phyloP scores from a whole-genome alignment of 2,888 invertebrate genomes.

The Fragum sueziense region DNA sequence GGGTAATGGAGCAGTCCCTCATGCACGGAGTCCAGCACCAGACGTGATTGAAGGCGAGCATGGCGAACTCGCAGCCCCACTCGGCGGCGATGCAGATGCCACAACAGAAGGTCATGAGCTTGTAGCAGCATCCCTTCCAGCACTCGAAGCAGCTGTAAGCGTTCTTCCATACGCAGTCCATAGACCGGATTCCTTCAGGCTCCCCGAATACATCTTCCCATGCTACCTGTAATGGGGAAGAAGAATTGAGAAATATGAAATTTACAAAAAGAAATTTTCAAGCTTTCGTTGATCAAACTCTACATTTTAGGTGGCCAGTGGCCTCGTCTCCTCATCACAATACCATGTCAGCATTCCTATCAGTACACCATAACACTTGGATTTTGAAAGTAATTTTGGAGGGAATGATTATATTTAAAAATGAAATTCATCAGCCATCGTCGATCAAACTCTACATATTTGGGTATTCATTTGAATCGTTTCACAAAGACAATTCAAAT shows the following conservation, averaged over 20 bases:
- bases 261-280: background rate
- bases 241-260: background rate
- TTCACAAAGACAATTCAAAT: too few relatives aligned
- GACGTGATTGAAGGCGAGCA: constrained; percentile 86
- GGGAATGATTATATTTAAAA: too few relatives aligned
- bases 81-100: constrained; percentile 88
- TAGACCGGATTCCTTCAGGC: constrained; percentile 72
- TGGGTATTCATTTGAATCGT: too few relatives aligned
- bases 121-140: constrained; percentile 88
- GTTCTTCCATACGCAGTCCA: constrained; percentile 89
- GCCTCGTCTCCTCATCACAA: too few relatives aligned
- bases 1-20: constrained; percentile 86
- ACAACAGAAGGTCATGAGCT: constrained; percentile 86
- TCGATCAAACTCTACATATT: too few relatives aligned
- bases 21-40: constrained; percentile 89
- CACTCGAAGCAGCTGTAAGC: constrained; percentile 86
- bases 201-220: constrained; percentile 75
- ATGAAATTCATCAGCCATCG: too few relatives aligned
- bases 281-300: too few relatives aligned
- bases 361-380: too few relatives aligned
- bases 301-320: too few relatives aligned
- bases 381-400: too few relatives aligned
- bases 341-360: too few relatives aligned
- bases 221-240: constrained; percentile 52
- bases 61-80: constrained; percentile 81